Percentiles rank a stretch among this genome's conserved stretches.
Conservation (phyloP, 2,888 invertebrate species). For the Hyposoter dolosus region DNA sequence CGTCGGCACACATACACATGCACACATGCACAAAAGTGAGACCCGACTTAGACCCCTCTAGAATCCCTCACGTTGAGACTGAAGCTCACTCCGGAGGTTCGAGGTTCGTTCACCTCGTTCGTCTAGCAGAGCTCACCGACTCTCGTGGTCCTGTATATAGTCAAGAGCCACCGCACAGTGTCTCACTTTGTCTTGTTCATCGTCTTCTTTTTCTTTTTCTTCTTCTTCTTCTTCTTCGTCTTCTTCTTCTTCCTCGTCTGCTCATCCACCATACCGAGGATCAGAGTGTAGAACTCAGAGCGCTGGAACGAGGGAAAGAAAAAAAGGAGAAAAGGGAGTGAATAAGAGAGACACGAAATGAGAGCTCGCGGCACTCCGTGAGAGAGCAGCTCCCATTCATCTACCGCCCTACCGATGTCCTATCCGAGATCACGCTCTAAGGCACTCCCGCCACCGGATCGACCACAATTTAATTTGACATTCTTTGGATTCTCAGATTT, state of each 20-base stretch:
- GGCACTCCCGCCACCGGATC: slow-evolving; percentile 69
- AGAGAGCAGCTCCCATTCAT: slow-evolving; percentile 54
- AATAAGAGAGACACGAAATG: slow-evolving; percentile 14
- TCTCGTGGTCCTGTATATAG: slow-evolving; percentile 61
- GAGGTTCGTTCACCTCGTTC: slow-evolving; percentile 84
- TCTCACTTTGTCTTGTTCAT: slow-evolving; percentile 60
- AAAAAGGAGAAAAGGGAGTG: slow-evolving; percentile 14
- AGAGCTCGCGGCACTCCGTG: slow-evolving; percentile 54
- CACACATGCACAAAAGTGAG: slow-evolving; percentile 3
- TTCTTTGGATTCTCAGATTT: slow-evolving; percentile 79
- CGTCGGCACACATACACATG: slow-evolving; percentile 19
- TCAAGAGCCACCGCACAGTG: slow-evolving; percentile 62
- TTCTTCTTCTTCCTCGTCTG: slow-evolving; percentile 47
- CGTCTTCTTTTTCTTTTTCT: slow-evolving; percentile 48
- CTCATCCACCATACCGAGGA: slow-evolving; percentile 50
- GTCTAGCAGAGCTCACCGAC: slow-evolving; percentile 72
- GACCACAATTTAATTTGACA: slow-evolving; percentile 80
- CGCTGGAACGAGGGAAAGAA: slow-evolving; percentile 7
- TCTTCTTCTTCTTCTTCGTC: slow-evolving; percentile 32
- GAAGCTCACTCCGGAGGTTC: slow-evolving; percentile 76
- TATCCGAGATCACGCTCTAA: slow-evolving; percentile 74
- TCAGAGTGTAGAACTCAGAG: slow-evolving; percentile 36
- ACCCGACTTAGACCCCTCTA: slow-evolving; percentile 49
- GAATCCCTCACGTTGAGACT: slow-evolving; percentile 40
- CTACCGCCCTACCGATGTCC: slow-evolving; percentile 66